Base-by-base conservation (phyloP, 2,888 invertebrate species). In the Ametastegia equiseti region DNA sequence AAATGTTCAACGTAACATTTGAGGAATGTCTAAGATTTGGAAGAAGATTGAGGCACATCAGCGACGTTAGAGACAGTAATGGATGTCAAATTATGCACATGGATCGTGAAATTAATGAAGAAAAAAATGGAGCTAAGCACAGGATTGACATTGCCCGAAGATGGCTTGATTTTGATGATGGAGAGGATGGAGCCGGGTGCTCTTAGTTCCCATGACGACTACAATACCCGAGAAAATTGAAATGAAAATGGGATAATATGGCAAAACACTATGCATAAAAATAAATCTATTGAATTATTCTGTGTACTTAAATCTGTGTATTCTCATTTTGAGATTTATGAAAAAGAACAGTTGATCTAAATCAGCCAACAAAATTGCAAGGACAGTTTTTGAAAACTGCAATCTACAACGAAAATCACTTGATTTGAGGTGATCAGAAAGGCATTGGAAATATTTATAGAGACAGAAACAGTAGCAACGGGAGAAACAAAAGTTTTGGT, bases 1-100 rank as follows among this genome's bases (percentile, higher is more conserved):
- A 77, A 75, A 60, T 81, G 81, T 75, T 77, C 73, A 81, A 81
- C 39, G 73, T 81, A 47, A 81, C 81, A 15, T 50, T 81, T 6
- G 81, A 75, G 6, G 81, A 81, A 63, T 13, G 42, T 36, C 19
- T 73, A 33, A 23, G 1, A 4, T 75, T 75, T 33, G 81, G 75
- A 23, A 39, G 77, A 50, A 63, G 50, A 65, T 9, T 81, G 15
- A 81, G 75, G 36, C 81, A 81, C 50, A 65, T 78, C n/a, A 63
- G 73, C 27, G 63, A 81, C 36, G 77, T 81, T 23, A 73, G 81
- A n/a, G 81, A 77, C 33, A n/a, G 9, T 5, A 9, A 63, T 4
- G 77, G 81, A 23, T 77, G 81, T 27, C 63, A 81, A 75, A 81
- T 81, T 9, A 77, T 81, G 45, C 77, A 75, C n/a, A 33, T 81